Conservation (phyloP, 2,113 vertebrate genomes). For the Ranitomeya imitator region DNA sequence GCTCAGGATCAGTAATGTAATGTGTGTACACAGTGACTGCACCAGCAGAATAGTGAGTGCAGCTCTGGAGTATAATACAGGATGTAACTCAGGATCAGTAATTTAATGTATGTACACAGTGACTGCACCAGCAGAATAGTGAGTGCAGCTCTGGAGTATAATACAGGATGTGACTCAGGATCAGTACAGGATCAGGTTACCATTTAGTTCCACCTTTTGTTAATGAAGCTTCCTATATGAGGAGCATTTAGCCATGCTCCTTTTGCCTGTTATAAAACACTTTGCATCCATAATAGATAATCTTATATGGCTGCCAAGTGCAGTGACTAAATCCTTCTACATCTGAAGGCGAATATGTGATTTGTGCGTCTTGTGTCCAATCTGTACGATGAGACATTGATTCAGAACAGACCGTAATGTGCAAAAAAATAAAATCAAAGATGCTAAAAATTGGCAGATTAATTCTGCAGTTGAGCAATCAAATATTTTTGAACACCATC, state of each 20-base stretch:
- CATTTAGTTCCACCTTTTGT: not conserved
- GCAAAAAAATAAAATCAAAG: not conserved
- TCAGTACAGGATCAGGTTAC: not conserved
- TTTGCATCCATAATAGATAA: not conserved
- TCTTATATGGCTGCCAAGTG: not conserved
- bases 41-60: no score
- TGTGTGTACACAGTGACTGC: not conserved
- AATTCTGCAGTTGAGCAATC: not conserved
- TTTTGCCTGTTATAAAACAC: not conserved
- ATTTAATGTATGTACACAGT: no score
- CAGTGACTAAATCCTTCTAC: not conserved
- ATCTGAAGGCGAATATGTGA: constrained; percentile 5
- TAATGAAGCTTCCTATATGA: not conserved
- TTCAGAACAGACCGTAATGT: constrained; percentile 3
- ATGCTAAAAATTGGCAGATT: not conserved
- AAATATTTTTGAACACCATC: constrained; percentile 27
- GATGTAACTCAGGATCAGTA: no score
- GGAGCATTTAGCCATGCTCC: not conserved
- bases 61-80: no score
- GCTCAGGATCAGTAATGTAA: no score
- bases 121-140: no score
- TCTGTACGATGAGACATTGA: constrained; percentile 7
- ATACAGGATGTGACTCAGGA: no score
- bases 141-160: no score
- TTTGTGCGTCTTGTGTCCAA: not conserved